Conservation (phyloP, 2,888 invertebrate genomes). For the Eristalis tenax region DNA sequence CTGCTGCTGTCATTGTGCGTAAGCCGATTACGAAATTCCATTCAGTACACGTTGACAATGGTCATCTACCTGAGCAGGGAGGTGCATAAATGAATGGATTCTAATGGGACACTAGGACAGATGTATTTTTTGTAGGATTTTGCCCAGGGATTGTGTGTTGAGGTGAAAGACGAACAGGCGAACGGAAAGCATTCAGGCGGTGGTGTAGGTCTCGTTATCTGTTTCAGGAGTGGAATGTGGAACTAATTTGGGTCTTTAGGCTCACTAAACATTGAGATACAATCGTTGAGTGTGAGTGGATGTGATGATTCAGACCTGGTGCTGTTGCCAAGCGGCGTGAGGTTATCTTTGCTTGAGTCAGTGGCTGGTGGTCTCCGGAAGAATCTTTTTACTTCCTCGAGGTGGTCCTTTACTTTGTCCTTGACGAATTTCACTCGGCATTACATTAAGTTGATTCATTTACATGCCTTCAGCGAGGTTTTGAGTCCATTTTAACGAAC, state of each 20-base stretch:
- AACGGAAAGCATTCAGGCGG: neutral
- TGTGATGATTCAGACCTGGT: neutral
- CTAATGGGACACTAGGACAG: constrained; percentile 39
- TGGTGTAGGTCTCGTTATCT: neutral
- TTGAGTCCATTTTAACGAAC: too few relatives aligned
- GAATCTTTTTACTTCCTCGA: neutral
- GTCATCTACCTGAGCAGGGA: constrained; percentile 46
- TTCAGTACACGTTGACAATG: constrained; percentile 50
- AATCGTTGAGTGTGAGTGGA: neutral
- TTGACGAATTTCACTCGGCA: neutral
- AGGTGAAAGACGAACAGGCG: neutral
- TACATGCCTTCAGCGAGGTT: neutral
- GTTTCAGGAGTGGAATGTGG: neutral
- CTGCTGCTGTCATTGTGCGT: constrained; percentile 29
- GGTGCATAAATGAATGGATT: constrained; percentile 14
- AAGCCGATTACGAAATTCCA: constrained; percentile 66
- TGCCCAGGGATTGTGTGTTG: too few relatives aligned
- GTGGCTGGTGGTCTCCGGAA: neutral
- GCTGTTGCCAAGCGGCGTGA: constrained; percentile 18
- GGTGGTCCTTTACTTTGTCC: neutral
- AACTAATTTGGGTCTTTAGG: constrained; percentile 2
- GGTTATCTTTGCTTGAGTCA: neutral
- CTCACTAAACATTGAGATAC: neutral
- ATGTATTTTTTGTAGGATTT: constrained; percentile 25
- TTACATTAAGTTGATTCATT: neutral